Base-by-base conservation (phyloP, 2,888 invertebrate genomes). In the Odontocerum albicorne region DNA sequence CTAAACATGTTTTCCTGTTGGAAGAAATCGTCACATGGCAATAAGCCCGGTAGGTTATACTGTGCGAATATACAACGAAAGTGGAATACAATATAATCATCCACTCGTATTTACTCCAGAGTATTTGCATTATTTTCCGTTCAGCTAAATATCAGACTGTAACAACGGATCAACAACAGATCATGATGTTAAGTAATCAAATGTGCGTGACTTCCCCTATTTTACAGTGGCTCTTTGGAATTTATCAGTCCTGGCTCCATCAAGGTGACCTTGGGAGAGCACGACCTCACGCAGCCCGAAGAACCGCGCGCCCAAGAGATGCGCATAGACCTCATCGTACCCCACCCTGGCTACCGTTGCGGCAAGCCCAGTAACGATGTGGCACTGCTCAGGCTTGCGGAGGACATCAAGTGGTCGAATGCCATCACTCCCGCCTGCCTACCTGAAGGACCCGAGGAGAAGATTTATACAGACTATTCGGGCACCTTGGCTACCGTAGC, bases 401-500 rank as follows among this genome's bases (percentile, higher is more conserved):
- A 76, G 6, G 83, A 85, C 54, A 74, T 92, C 10, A 68, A 69
- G 31, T 92, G 88, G 86, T 82, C 84, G 6, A 78, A 81, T n/a
- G 79, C 79, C 51, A 80, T 90, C 8, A 79, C 83, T 65, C 93
- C 94, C 1, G 88, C 87, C 8, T 94, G 94, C 67, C 74, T 94
- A 2, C 88, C 90, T 0, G 71, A 76, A 47, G 75, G 77, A 0
- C 67, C 72, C 2, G 70, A 74, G 6, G 70, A 78, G 46, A 73
- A 76, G 51, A 70, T 65, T 27, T 71, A 74, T 57, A 72, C 70
- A n/a, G 73, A 66, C 27, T 83, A 80, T 63, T 79, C 77, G 43
- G 84, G 85, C 1, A 68, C 69, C 1, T 65, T 75, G 15, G 92
- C 87, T 0, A 84, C 84, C 0, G 89, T 90, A 0, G 88, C 90